Conservation (phyloP, 2,113 vertebrate species). For the Mesoclemmys tuberculata region DNA sequence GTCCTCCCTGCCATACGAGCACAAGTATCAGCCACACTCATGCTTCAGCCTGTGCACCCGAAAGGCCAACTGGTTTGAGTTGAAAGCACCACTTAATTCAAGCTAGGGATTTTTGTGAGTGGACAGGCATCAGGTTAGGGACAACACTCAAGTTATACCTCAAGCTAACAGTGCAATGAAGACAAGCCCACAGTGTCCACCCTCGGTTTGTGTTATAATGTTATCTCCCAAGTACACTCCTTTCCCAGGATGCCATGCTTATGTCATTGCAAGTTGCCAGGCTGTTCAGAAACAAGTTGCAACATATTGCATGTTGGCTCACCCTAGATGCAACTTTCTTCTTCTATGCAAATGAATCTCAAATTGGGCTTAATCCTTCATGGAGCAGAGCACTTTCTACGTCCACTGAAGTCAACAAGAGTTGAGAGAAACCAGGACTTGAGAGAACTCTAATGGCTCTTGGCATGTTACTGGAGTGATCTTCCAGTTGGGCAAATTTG, state of each 20-base stretch:
- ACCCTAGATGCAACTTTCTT: not conserved
- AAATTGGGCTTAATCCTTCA: not conserved
- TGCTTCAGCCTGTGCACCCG: not conserved
- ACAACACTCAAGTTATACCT: not conserved
- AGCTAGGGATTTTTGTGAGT: not conserved
- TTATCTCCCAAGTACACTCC: not conserved
- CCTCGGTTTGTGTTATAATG: not conserved
- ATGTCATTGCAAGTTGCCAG: not conserved
- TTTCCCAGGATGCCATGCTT: not conserved
- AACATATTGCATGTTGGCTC: accelerated
- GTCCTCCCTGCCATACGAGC: not conserved
- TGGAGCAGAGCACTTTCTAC: not conserved
- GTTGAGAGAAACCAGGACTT: not conserved
- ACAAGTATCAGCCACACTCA: not conserved
- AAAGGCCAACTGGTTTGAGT: not conserved
- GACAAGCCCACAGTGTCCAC: not conserved
- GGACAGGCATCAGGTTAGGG: not conserved
- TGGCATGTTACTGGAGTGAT: conserved; percentile 5
- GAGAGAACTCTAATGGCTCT: not conserved
- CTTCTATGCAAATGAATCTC: not conserved
- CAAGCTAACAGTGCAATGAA: not conserved
- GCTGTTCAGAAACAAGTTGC: not conserved
- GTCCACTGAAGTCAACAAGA: not conserved
- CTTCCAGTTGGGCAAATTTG: conserved; percentile 4
- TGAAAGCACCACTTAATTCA: not conserved